These are phyloP conservation scores for Pluvialis apricaria DNA, from an alignment of 2,113 vertebrate genomes.

Conservation along the genomic window DNA sequence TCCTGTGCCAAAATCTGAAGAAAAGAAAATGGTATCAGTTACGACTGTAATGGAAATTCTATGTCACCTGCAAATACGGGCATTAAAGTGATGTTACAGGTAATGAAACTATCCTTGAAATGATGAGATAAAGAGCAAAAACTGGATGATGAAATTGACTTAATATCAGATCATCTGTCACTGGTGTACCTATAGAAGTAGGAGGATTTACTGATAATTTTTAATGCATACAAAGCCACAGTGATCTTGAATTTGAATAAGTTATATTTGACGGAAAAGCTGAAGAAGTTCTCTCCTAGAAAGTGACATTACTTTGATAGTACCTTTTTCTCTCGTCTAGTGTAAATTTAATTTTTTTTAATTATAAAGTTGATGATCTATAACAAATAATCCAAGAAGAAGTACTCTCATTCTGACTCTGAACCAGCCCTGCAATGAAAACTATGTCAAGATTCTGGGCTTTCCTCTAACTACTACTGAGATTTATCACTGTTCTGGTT, in stretches of 20 bases:
- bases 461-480: not conserved
- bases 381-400: not conserved
- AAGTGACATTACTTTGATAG: not conserved
- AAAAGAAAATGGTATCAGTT: not conserved
- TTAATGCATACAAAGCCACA: not conserved
- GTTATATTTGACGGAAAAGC: not conserved
- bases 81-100: not conserved
- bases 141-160: not conserved
- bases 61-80: not conserved
- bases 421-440: not conserved
- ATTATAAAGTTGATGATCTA: not conserved
- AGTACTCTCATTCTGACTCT: not conserved
- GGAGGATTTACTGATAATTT: not conserved
- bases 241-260: not conserved
- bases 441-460: not conserved
- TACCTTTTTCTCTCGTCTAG: not conserved
- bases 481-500: not conserved
- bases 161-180: not conserved
- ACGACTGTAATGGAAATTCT: not conserved
- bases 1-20: not conserved
- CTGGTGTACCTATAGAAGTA: not conserved
- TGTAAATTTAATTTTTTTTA: not conserved
- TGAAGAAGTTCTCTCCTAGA: not conserved
- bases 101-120: conserved; percentile 7
- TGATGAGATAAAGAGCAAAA: not conserved